A percentile compares a stretch with the other conserved stretches of the same genome.
Conservation (phyloP, 1,140 invertebrate species). For the Aphaenogaster rudis region DNA sequence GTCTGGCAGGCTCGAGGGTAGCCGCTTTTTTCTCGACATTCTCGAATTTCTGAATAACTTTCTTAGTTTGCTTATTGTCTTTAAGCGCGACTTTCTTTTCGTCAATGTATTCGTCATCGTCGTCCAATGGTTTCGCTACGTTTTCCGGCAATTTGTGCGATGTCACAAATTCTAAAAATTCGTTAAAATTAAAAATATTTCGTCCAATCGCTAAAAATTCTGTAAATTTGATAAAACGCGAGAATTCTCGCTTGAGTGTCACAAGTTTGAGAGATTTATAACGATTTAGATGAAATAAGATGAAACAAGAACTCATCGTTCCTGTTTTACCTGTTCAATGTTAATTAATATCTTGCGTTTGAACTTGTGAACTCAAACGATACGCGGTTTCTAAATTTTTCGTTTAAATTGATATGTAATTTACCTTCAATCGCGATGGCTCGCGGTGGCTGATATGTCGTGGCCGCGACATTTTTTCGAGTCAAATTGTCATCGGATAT, state of each 20-base stretch:
- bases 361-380: neutral
- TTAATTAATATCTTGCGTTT: slow-evolving; percentile 25
- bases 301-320: neutral
- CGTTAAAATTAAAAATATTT: neutral
- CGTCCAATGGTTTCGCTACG: slow-evolving; percentile 64
- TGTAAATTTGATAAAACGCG: neutral
- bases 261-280: neutral
- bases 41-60: slow-evolving; percentile 76
- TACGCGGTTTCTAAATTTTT: neutral
- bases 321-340: slow-evolving; percentile 2
- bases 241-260: neutral
- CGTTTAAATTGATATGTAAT: neutral
- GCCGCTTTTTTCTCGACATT: slow-evolving; percentile 77
- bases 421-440: slow-evolving; percentile 68
- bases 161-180: slow-evolving; percentile 35
- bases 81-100: slow-evolving; percentile 76
- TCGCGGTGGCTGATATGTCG: slow-evolving; percentile 57
- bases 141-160: slow-evolving; percentile 82
- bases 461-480: slow-evolving; percentile 54
- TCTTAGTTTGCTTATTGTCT: slow-evolving; percentile 77
- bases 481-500: slow-evolving; percentile 37
- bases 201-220: neutral
- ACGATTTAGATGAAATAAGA: neutral
- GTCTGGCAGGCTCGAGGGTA: slow-evolving; percentile 63
- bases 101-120: slow-evolving; percentile 72